A percentile compares a stretch with the other conserved stretches of the same genome.
These are phyloP conservation scores for Poeciliopsis paucimaculata DNA, from an alignment of 2,797 vertebrate genomes.

Conservation along the genomic window DNA sequence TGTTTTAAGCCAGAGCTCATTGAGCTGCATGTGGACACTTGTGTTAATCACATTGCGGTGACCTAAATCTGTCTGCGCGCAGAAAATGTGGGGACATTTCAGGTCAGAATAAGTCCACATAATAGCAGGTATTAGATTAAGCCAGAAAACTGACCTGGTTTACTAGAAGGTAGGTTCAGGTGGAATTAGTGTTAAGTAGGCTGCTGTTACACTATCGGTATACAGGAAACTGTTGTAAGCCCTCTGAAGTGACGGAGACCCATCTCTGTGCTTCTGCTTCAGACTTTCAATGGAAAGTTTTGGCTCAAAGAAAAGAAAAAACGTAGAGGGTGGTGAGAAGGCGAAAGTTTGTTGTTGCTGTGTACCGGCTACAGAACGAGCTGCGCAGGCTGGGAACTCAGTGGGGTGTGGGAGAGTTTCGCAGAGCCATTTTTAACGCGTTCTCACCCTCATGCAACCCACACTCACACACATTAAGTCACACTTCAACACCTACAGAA, in stretches of 20 bases:
- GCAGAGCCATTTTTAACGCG: slow-evolving; percentile 44
- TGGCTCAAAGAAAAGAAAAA: slow-evolving; percentile 23
- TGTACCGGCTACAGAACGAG: slow-evolving; percentile 18
- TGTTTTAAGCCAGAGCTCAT: slow-evolving; percentile 16
- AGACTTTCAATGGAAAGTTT: background rate
- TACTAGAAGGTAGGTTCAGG: background rate
- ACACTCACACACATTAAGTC: slow-evolving; percentile 31
- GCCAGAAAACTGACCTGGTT: background rate
- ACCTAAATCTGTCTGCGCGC: background rate
- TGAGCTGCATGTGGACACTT: slow-evolving; percentile 9
- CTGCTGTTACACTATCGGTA: background rate
- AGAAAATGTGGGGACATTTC: slow-evolving; percentile 3
- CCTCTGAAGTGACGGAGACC: slow-evolving; percentile 7
- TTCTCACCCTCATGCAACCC: slow-evolving; percentile 44
- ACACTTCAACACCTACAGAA: slow-evolving; percentile 38
- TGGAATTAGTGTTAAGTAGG: background rate
- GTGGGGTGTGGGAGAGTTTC: slow-evolving; percentile 53
- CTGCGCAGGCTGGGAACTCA: slow-evolving; percentile 40
- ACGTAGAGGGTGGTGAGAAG: slow-evolving; percentile 37
- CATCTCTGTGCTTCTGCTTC: background rate
- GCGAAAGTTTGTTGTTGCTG: slow-evolving; percentile 36
- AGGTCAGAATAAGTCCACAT: background rate
- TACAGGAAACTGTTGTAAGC: background rate
- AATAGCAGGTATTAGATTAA: slow-evolving; percentile 1
- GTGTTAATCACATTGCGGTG: background rate